A percentile compares a stretch with the other conserved stretches of the same genome.
These are phyloP conservation scores for Metellina segmentata DNA, from an alignment of 2,888 invertebrate species.

Conservation along the genomic window DNA sequence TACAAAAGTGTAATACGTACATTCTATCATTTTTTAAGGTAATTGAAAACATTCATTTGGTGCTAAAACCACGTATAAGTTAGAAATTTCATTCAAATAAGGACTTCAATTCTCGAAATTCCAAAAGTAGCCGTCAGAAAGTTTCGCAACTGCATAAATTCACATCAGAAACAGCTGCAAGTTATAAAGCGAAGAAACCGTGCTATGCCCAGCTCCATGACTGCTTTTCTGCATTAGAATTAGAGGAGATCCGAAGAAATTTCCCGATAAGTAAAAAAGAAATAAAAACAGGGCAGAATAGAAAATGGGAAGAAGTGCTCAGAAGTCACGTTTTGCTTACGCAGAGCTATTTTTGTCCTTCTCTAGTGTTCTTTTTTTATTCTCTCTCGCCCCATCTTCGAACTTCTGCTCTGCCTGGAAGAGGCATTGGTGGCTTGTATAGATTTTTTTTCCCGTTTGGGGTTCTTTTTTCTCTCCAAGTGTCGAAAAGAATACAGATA, in stretches of 20 bases:
- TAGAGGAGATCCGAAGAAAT: not conserved
- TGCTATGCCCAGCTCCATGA: too few relatives aligned
- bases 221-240: not conserved
- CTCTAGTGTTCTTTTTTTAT: not conserved
- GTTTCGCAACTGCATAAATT: too few relatives aligned
- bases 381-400: not conserved
- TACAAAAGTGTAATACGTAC: too few relatives aligned
- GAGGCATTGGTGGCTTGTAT: not conserved
- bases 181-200: too few relatives aligned
- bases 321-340: constrained; percentile 55
- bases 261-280: not conserved
- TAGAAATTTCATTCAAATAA: too few relatives aligned
- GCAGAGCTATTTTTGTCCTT: constrained; percentile 48
- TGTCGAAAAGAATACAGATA: constrained; percentile 32
- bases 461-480: not conserved
- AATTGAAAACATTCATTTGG: too few relatives aligned
- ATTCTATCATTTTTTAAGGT: too few relatives aligned
- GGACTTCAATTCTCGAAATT: too few relatives aligned
- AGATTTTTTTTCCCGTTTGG: not conserved
- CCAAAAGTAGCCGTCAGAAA: too few relatives aligned
- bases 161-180: too few relatives aligned
- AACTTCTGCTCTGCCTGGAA: not conserved
- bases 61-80: too few relatives aligned
- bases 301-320: constrained; percentile 18
- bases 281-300: not conserved